Base-by-base conservation (phyloP, 2,888 invertebrate genomes). In the Pyralis farinalis region DNA sequence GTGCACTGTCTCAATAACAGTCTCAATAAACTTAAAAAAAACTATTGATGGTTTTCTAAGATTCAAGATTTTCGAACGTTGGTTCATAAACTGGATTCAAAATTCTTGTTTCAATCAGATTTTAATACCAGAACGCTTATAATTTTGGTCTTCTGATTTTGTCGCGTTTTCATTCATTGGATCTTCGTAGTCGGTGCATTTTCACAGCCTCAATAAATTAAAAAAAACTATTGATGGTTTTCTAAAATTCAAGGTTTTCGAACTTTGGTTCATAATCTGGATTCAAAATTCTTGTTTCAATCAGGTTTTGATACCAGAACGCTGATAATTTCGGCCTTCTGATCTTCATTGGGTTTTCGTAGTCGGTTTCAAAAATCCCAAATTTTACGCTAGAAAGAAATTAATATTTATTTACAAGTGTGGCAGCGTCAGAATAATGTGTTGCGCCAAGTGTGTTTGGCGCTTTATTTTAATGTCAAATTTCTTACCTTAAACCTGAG, bases 301-400 rank as follows among this genome's bases (percentile, higher is more conserved):
- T 44, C 1, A 81, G 44, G 6, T 70, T 49, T 10, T 55, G 62
- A 41, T 66, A 82, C 81, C 81, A 82, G 4, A 73, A 37, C 0
- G 80, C 82, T 0, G 83, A 82, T 0, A 52, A 27, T 36, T 70
- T 63, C 1, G 80, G 56, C 35, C 40, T 64, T 7, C 83, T 60
- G 0, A 54, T 59, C 31, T 65, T 65, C 11, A 59, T 45, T 0
- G 66, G 63, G 27, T 73, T 71, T 1, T 70, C 50, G 29, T 63
- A 79, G 45, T 83, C 70, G 0, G 76, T 78, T 56, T 81, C 73
- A 29, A 83, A 83, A 1, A 83, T 64, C 4, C 83, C 83, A 33
- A 82, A 82, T 46, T 79, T 82, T 1, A 67, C 42, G 0, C 82
- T 82, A 65, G 38, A 72, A 72, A 7, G 22, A 42, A 36, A 45